Evolutionary conservation across 2,797 vertebrate genomes (phyloP).

Genomic region (Enteromius trimaculatus): DNA sequence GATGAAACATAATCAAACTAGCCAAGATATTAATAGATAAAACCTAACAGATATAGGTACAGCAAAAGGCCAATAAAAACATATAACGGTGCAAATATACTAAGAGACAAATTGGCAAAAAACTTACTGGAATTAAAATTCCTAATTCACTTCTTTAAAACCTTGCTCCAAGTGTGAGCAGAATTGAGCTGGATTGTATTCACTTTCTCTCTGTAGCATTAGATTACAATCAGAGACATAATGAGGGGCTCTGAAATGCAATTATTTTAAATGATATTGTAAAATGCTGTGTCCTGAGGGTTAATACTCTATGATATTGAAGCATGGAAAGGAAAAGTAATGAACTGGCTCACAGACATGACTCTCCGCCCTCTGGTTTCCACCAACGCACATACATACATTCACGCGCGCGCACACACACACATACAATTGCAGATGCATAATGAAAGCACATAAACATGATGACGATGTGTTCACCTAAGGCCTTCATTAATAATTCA

Average conservation of each 20-base stretch:
- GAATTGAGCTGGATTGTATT: slow-evolving; percentile 31
- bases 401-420: slow-evolving; percentile 3
- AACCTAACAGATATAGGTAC: not conserved
- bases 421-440: slow-evolving; percentile 34
- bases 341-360: slow-evolving; percentile 37
- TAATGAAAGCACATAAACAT: slow-evolving; percentile 57
- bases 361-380: slow-evolving; percentile 19
- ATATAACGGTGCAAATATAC: not conserved
- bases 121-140: slow-evolving; percentile 16
- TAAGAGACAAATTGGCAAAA: not conserved
- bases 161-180: not conserved
- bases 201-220: slow-evolving; percentile 35
- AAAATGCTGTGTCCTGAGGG: slow-evolving; percentile 44
- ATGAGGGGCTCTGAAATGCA: slow-evolving; percentile 51
- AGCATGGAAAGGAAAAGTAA: slow-evolving; percentile 47
- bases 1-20: not conserved
- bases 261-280: slow-evolving; percentile 56
- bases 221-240: slow-evolving; percentile 55
- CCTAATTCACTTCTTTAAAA: slow-evolving; percentile 22
- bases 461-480: slow-evolving; percentile 54
- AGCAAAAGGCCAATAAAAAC: not conserved
- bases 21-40: not conserved
- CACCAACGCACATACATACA: slow-evolving; percentile 14
- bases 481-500: slow-evolving; percentile 60
- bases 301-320: slow-evolving; percentile 50